Base-by-base conservation (phyloP, 2,888 invertebrate species). In the Scaptomyza polygonia region DNA sequence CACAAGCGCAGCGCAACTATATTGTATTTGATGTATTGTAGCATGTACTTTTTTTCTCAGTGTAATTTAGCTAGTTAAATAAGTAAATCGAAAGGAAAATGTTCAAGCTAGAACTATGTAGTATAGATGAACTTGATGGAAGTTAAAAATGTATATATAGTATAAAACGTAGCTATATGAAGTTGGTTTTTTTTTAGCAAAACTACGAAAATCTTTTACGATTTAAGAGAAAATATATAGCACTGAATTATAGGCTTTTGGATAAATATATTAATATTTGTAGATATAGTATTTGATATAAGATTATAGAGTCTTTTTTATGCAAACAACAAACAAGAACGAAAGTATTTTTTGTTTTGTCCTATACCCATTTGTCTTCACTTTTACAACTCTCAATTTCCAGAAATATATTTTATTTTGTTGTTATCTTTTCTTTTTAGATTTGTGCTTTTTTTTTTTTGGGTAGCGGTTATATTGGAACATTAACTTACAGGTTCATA, bases 401-500 rank as follows among this genome's bases (percentile, higher is more conserved):
- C 44, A 73, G 47, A 74, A 42, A 65, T 61, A 45, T 64, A 62
- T 61, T 47, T 64, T 67, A 77, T 71, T 79, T 70, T 64, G 66
- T 64, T 57, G 44, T 67, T 71, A 58, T 71, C 39, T 56, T 49
- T 42, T 62, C 42, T 48, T 34, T 48, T 52, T 45, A 25, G 25
- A 25, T 25, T 25, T 63, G 59, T 40, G 21, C 16, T 44, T 55
- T 70, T 55, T 63, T 63, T 48, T 48, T 67, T 56, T 67, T 77
- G 84, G 77, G 79, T 81, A 72, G 54, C 67, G 66, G 48, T 64
- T 78, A 64, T 74, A 74, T 73, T 89, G 93, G 93, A 90, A 90
- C 89, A 93, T 94, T 86, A 94, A 95, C 95, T 95, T 95, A 95
- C 95, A 95, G 94, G 94, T 94, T 94, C 94, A 91, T 92, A 92